Evolutionary conservation across 1,140 invertebrate species (phyloP).

Genomic region (Lepidurus arcticus): DNA sequence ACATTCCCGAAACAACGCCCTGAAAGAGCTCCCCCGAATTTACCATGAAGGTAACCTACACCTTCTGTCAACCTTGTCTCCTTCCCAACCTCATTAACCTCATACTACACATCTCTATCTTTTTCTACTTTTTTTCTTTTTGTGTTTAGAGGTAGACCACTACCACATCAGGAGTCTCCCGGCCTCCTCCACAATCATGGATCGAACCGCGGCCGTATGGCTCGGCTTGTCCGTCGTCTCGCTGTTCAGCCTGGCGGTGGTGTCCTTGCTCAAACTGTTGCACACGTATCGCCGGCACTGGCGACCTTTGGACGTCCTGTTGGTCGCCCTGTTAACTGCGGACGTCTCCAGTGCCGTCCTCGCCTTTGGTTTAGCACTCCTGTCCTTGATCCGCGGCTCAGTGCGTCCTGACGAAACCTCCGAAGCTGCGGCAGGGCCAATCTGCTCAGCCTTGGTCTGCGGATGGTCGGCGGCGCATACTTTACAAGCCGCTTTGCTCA

Average conservation of each 20-base stretch:
- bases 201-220: constrained; percentile 38
- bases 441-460: constrained; percentile 49
- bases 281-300: constrained; percentile 51
- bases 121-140: background rate
- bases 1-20: constrained; percentile 3
- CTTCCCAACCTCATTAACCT: background rate
- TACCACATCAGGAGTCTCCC: background rate
- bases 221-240: constrained; percentile 36
- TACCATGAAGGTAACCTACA: constrained; percentile 14
- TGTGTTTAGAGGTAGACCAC: background rate
- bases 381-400: constrained; percentile 15
- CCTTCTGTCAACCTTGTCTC: background rate
- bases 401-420: constrained; percentile 36
- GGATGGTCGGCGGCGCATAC: constrained; percentile 49
- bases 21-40: background rate
- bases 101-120: background rate
- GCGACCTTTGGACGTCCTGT: constrained; percentile 52
- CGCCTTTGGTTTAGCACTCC: constrained; percentile 25
- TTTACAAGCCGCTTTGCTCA: constrained; percentile 51
- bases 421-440: constrained; percentile 47
- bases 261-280: constrained; percentile 43
- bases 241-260: constrained; percentile 37
- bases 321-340: constrained; percentile 47
- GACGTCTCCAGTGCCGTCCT: constrained; percentile 28
- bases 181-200: constrained; percentile 19